Evolutionary conservation across 2,888 invertebrate genomes (phyloP), one percentile per base, ranked within the genome.

Genomic region (Drosophila formosana): DNA sequence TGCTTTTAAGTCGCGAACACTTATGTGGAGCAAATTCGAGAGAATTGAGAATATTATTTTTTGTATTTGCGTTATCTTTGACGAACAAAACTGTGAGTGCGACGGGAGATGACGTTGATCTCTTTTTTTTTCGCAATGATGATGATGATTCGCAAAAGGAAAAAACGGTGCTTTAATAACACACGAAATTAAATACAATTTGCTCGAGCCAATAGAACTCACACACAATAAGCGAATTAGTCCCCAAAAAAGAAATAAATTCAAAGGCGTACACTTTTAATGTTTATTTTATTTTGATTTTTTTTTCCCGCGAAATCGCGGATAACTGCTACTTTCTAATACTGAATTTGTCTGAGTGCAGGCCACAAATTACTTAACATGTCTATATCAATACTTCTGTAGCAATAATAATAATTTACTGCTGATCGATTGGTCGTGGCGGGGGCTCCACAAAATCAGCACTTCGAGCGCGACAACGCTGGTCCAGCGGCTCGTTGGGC

Each of bases 401-500:
- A 37, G 37, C 2, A 26, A 13, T 55, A 13, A 34, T 26, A 55
- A 37, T 13, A 51, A 45, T 8, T 68, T 32, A 47, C 34, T 57
- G 47, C 68, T 87, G 88, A 72, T 91, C 90, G 58, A 91, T 89
- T 69, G 74, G 67, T 23, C 91, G 87, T 45, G 93, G 93, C 43
- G 93, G 92, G 34, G 95, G 94, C 69, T 94, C 93, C 28, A 92
- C 91, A 81, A 93, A 95, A 76, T 92, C 90, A 0, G 92, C 90
- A 90, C 94, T 94, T 49, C 93, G 93, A 3, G 94, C 92, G 63
- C 91, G 92, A 78, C 95, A 95, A 70, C 94, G 94, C 74, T 94
- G 93, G 34, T 92, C 91, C 43, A 93, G 91, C 92, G 94, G 93
- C 79, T 95, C 91, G 6, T 91, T 92, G 8, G 95, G 94, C 62